A percentile compares a stretch with the other conserved stretches of the same genome.
phyloP scores from a whole-genome alignment of 2,113 vertebrate genomes.

The Salvator merianae region DNA sequence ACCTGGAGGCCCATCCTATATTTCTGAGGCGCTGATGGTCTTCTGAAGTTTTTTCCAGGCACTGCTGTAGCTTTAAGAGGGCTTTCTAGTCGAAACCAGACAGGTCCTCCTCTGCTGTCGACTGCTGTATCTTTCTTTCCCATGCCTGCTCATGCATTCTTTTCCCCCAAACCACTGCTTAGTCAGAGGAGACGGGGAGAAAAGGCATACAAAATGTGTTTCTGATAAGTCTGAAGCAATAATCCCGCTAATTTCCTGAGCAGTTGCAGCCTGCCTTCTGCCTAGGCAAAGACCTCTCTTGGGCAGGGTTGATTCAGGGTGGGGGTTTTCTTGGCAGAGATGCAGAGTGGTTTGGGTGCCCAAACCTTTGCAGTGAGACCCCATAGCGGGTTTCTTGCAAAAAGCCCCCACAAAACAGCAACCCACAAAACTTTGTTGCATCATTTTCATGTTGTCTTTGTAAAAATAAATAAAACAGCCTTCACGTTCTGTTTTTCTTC shows the following conservation, averaged over 20 bases:
- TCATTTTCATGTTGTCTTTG: too few species aligned
- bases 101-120: neutral
- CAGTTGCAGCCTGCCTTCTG: constrained; percentile 54
- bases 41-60: neutral
- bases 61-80: too few species aligned
- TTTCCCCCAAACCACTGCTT: constrained; percentile 43
- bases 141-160: constrained; percentile 50
- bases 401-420: constrained; percentile 50
- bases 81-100: neutral
- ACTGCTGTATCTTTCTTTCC: constrained; percentile 20
- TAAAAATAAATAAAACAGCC: too few species aligned
- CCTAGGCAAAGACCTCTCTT: constrained; percentile 50
- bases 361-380: too few species aligned
- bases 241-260: constrained; percentile 74
- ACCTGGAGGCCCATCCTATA: too few species aligned
- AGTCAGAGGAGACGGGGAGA: constrained; percentile 12
- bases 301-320: constrained; percentile 61
- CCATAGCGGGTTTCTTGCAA: constrained; percentile 61
- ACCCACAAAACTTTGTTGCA: too few species aligned
- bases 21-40: too few species aligned
- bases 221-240: constrained; percentile 68
- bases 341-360: too few species aligned
- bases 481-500: neutral
- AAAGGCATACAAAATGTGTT: constrained; percentile 68
- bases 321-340: neutral